Base-by-base conservation (phyloP, 2,797 vertebrate species). In the Nyctalus aviator region DNA sequence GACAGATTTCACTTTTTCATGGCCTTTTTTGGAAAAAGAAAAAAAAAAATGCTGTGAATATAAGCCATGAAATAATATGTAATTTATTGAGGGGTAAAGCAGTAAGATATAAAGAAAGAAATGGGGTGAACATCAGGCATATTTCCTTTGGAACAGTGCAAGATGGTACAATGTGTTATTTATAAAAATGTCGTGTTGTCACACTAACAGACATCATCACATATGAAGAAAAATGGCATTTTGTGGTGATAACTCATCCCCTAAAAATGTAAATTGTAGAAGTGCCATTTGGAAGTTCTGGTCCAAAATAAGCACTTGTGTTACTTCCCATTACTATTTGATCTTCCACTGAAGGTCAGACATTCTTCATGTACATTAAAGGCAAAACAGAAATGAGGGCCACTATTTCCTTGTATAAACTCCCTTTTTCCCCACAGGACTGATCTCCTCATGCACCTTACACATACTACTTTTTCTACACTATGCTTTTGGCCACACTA, bases 171-270 rank as follows among this genome's bases (percentile, higher is more conserved):
- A 53, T 20, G 69, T 88, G 88, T 71, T 91, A 93, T 76, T 94
- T 93, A 75, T 68, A 90, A 93, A 93, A 97, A 97, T 89, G 92
- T 46, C 87, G 21, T 88, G 88, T 90, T 96, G 62, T 83, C 88
- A 92, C 90, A 95, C 0, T 41, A 87, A 79, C 89, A 95, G 88
- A 78, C 69, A 95, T 77, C 37, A 89, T 77, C 87, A 91, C 75
- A 83, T 69, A 44, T 69, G 88, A 96, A 84, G 82, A 89, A 79
- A 85, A 94, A 89, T 66, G 85, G 27, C 71, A 86, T 96, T 96
- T 96, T 90, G 85, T 91, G 53, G 20, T 88, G 94, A 92, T 77
- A 96, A 90, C 81, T 85, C 88, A 75, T 83, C n/a, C 64, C 55
- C 48, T 82, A 88, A 90, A 95, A 92, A 88, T 92, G 90, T 76